Conservation (phyloP, 2,113 vertebrate species). For the Podiceps cristatus region DNA sequence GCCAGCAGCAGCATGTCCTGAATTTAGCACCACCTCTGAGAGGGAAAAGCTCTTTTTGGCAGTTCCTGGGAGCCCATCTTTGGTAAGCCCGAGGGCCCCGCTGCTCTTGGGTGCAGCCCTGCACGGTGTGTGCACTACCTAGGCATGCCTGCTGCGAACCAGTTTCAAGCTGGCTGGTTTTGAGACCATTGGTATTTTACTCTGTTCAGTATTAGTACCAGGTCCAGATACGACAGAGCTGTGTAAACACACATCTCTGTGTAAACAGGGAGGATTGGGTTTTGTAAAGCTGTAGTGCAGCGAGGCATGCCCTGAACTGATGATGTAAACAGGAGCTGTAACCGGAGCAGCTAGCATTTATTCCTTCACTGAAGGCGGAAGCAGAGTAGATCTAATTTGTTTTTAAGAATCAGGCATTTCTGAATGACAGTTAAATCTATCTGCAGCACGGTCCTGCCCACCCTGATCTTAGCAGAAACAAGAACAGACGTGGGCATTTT, state of each 20-base stretch:
- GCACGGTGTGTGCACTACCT: fast-evolving
- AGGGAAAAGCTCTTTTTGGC: neutral
- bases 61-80: neutral
- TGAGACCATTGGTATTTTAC: neutral
- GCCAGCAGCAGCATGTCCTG: neutral
- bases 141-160: neutral
- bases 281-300: neutral
- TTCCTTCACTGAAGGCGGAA: neutral
- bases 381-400: neutral
- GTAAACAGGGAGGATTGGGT: neutral
- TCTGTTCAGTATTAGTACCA: neutral
- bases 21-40: neutral
- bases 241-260: neutral
- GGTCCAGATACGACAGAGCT: neutral
- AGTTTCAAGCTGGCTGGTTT: neutral
- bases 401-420: neutral
- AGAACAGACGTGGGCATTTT: neutral
- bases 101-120: neutral
- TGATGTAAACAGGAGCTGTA: neutral
- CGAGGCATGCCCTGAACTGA: neutral
- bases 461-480: neutral
- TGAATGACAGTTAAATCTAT: neutral
- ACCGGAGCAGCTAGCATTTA: neutral
- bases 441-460: neutral
- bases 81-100: neutral